A percentile compares a stretch with the other conserved stretches of the same genome.
phyloP scores from a whole-genome alignment of 2,797 vertebrate genomes.

The Peromyscus aztecus region DNA sequence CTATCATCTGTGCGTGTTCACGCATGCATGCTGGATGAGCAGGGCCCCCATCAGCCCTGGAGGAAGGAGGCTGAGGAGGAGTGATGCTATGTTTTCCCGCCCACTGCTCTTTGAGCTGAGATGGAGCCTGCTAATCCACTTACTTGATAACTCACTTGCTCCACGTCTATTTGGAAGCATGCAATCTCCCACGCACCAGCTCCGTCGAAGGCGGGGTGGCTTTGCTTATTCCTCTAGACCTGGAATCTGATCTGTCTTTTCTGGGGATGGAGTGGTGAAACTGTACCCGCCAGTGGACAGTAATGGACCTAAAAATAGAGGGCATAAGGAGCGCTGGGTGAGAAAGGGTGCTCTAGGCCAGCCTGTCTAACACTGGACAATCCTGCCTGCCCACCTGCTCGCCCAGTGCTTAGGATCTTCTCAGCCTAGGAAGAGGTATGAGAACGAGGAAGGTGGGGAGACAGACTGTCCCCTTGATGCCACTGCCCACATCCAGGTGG shows the following conservation, averaged over 20 bases:
- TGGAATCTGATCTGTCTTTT: slow-evolving; percentile 62
- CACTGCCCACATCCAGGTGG: background rate
- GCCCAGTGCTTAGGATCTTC: background rate
- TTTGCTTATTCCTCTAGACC: slow-evolving; percentile 14
- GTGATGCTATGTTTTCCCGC: background rate
- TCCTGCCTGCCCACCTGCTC: background rate
- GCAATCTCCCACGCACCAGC: slow-evolving; percentile 57
- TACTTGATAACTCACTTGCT: slow-evolving; percentile 74
- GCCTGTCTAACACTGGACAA: background rate
- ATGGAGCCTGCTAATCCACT: slow-evolving; percentile 62
- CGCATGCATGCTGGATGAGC: background rate
- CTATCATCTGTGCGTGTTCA: background rate
- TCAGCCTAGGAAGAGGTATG: background rate
- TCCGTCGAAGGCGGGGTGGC: background rate
- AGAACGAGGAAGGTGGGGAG: rapidly evolving
- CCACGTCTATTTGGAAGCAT: slow-evolving; percentile 45
- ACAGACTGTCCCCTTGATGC: background rate
- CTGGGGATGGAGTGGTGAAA: slow-evolving; percentile 33
- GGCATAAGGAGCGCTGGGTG: too few relatives aligned
- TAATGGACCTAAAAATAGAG: slow-evolving; percentile 74
- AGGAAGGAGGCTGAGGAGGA: slow-evolving; percentile 7
- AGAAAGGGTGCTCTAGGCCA: background rate
- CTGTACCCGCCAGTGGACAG: slow-evolving; percentile 4
- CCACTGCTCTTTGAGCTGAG: slow-evolving; percentile 54
- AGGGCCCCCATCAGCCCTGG: background rate